Evolutionary conservation across 1,140 invertebrate species (phyloP), one percentile per base, ranked within the genome.

Genomic region (Piezodorus guildinii): DNA sequence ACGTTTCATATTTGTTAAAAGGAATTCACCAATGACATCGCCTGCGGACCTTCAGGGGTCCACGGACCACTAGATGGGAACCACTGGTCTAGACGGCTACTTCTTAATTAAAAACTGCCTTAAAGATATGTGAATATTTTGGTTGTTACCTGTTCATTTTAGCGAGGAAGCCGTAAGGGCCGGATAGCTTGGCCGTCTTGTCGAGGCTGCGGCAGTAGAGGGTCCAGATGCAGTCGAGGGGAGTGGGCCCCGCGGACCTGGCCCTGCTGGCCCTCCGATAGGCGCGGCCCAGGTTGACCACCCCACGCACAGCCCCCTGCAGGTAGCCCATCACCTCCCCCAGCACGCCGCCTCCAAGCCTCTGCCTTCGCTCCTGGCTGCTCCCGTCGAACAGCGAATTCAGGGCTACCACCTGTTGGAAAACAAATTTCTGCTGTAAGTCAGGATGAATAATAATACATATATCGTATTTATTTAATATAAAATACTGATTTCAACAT

Each of bases 91-190:
- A n/a, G n/a, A n/a, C n/a, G n/a, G n/a, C n/a, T n/a, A n/a, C n/a
- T n/a, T n/a, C n/a, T n/a, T n/a, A n/a, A n/a, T n/a, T n/a, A n/a
- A n/a, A n/a, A n/a, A n/a, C n/a, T n/a, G n/a, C n/a, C n/a, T n/a
- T n/a, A n/a, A n/a, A n/a, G n/a, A n/a, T n/a, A n/a, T n/a, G n/a
- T n/a, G n/a, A n/a, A n/a, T n/a, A n/a, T n/a, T n/a, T n/a, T n/a
- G n/a, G n/a, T n/a, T n/a, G n/a, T 1, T 39, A 83, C 82, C 81
- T 80, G 73, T 83, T 83, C 65, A 83, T 78, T 65, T 79, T 78
- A 0, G 81, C 81, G 67, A 82, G 77, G 54, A 81, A 78, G 6
- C 81, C 80, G 66, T 81, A 82, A 0, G 80, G 77, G 1, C 80
- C 75, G 14, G 74, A 72, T 16, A 81, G 69, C 46, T 76, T 76